Percentiles rank a stretch among this genome's conserved stretches.
phyloP scores from a whole-genome alignment of 2,113 vertebrate species.

The Pseudois nayaur region DNA sequence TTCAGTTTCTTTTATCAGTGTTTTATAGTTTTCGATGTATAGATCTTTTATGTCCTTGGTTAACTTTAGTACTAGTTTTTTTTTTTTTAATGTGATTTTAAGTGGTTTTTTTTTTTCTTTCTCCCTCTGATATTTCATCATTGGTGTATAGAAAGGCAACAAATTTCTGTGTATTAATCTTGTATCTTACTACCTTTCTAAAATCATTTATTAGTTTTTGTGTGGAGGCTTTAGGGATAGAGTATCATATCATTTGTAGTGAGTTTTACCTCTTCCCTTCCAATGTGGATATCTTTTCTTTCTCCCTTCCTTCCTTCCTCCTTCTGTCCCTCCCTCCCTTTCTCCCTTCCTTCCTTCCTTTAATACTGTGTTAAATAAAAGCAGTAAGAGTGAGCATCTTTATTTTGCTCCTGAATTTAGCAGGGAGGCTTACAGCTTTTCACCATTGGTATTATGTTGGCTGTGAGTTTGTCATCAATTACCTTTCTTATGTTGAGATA shows the following conservation, averaged over 20 bases:
- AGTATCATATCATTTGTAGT: not conserved
- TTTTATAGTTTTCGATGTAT: not conserved
- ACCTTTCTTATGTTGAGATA: not conserved
- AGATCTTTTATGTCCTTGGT: not conserved
- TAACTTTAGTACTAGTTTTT: not conserved
- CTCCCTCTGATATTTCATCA: not conserved
- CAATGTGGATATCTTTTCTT: not conserved
- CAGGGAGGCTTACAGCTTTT: not conserved
- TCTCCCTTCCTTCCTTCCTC: not conserved
- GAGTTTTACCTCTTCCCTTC: not conserved
- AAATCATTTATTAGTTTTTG: not conserved
- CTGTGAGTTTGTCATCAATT: not conserved
- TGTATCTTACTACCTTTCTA: not conserved
- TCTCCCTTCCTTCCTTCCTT: not conserved
- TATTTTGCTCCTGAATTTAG: not conserved
- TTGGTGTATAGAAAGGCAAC: not conserved
- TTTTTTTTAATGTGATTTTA: not conserved
- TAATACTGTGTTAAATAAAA: not conserved
- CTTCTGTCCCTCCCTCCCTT: not conserved
- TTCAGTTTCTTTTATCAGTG: not conserved
- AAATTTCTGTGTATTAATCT: not conserved
- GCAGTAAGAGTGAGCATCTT: not conserved
- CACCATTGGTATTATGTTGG: not conserved
- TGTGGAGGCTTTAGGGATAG: not conserved
- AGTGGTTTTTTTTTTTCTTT: not conserved